A percentile compares a stretch with the other conserved stretches of the same genome.
Conservation (phyloP, 2,113 vertebrate species). For the Chloroceryle aenea region DNA sequence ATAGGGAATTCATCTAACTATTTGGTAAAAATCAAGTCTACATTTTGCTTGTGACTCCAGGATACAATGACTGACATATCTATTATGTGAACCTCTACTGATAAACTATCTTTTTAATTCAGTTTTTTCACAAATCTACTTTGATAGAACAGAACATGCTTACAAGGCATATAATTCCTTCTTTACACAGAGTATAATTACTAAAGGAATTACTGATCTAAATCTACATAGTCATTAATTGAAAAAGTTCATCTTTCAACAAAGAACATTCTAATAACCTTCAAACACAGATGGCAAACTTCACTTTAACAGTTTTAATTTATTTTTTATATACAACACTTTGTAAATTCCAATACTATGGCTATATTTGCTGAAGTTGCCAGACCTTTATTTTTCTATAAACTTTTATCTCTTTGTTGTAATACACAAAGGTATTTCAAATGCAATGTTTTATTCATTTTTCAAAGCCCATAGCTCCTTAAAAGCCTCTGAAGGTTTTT, state of each 20-base stretch:
- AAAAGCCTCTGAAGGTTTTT: conserved; percentile 20
- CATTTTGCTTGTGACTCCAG: neutral
- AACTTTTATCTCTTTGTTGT: conserved; percentile 72
- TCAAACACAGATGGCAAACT: conserved; percentile 47
- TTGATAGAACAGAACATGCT: conserved; percentile 53
- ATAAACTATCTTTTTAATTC: conserved; percentile 54
- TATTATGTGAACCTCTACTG: neutral
- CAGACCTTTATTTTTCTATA: conserved; percentile 59
- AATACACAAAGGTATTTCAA: conserved; percentile 68
- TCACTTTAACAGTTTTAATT: neutral
- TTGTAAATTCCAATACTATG: conserved; percentile 22
- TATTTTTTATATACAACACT: conserved; percentile 34
- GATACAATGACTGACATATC: conserved; percentile 24
- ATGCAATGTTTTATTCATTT: conserved; percentile 72
- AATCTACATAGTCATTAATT: conserved; percentile 62
- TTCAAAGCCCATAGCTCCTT: conserved; percentile 63
- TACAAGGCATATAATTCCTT: conserved; percentile 62
- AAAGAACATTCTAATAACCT: conserved; percentile 54
- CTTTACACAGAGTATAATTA: conserved; percentile 63
- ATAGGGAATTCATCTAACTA: neutral
- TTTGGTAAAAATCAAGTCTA: neutral
- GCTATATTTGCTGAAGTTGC: conserved; percentile 70
- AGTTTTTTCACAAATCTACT: conserved; percentile 42
- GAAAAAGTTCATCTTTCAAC: conserved; percentile 54
- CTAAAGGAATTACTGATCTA: conserved; percentile 60